Evolutionary conservation across 2,113 vertebrate genomes (phyloP).

Genomic region (sheep (Ovis aries)): DNA sequence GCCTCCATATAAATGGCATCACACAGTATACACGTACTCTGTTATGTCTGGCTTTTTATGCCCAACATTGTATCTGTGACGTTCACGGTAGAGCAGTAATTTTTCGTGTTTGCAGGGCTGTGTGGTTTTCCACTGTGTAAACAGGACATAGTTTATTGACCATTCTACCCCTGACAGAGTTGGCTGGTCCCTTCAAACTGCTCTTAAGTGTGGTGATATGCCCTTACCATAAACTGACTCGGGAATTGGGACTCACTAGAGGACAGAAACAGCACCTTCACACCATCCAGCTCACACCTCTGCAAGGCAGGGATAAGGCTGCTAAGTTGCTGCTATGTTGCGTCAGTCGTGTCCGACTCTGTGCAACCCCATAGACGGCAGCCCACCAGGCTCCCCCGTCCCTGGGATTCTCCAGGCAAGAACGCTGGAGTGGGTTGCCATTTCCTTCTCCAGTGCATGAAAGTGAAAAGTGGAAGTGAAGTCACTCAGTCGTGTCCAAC

Average conservation of each 20-base stretch:
- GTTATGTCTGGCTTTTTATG: background rate
- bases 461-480: too few species aligned
- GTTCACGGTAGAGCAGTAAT: background rate
- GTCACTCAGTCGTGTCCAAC: too few species aligned
- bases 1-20: background rate
- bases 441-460: too few species aligned
- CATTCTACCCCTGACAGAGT: background rate
- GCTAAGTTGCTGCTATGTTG: too few species aligned
- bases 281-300: too few species aligned
- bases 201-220: background rate
- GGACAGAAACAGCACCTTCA: background rate
- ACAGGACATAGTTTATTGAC: background rate
- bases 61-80: background rate
- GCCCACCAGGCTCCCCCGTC: too few species aligned
- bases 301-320: too few species aligned
- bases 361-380: too few species aligned
- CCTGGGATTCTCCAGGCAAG: too few species aligned
- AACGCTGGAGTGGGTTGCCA: too few species aligned
- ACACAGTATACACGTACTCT: background rate
- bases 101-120: background rate
- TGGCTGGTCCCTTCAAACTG: background rate
- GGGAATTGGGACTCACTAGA: background rate
- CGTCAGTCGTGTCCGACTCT: too few species aligned
- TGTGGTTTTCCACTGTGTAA: background rate
- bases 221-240: background rate